Base-by-base conservation (phyloP, 2,797 vertebrate genomes). In the Chromobotia macracanthus region DNA sequence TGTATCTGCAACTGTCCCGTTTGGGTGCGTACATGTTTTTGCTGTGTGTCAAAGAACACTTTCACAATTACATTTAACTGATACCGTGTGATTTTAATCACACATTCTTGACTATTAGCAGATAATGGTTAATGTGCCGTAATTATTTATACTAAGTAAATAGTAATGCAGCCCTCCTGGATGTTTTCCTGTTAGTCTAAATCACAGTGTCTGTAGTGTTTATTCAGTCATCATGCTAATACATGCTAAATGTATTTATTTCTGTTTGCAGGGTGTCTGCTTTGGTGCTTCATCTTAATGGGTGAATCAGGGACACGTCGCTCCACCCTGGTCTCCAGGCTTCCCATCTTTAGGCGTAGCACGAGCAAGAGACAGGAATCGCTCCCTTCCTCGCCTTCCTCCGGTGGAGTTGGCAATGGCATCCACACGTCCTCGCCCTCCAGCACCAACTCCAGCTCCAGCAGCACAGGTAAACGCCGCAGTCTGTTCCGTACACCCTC, bases 361-460 rank as follows among this genome's bases (percentile, higher is more conserved):
- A 93, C 90, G 86, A 95, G 91, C 82, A 95, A 96, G 86, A 93
- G 94, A 86, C 97, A 96, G 82, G 96, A 98, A 8, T 98, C 97
- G 0, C 94, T 99, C 1, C 98, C 98, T 0, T 98, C 97, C n/a
- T 99, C 97, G 0, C 98, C 97, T 0, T 98, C 97, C 0, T 98
- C 97, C 0, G 92, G 94, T 0, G 92, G 94, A 16, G 95, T 91
- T 11, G 93, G 95, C 1, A 91, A 94, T 84, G 96, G 96, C 18
- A 91, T 96, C 74, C 97, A 97, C 87, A 97, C 95, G 16, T 98
- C 97, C 8, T 99, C 98, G 0, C 98, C 98, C 0, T 97, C 97
- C 87, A 99, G 97, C 92, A 99, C 97, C 0, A 99, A 98, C 89
- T 99, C 97, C 76, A 99, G 97, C 88, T 97, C 97, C 72, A 97